phyloP scores from a whole-genome alignment of 2,888 invertebrate genomes.

The Apeira syringaria region DNA sequence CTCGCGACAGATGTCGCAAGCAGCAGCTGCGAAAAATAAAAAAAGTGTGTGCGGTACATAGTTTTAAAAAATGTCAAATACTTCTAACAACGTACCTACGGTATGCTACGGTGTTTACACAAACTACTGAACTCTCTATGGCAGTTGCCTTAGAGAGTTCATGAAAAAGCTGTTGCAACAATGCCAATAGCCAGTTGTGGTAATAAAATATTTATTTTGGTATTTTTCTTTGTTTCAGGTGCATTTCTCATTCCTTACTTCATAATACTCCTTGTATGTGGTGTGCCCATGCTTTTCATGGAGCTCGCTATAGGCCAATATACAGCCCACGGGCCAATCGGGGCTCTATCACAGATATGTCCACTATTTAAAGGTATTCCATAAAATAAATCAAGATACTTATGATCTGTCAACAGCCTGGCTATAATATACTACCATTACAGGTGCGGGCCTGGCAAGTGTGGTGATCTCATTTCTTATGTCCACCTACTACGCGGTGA shows the following conservation, averaged over 20 bases:
- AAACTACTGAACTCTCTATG: too few relatives aligned
- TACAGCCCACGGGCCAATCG: slow-evolving; percentile 95
- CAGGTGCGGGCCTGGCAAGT: slow-evolving; percentile 96
- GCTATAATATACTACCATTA: slow-evolving; percentile 36
- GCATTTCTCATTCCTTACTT: slow-evolving; percentile 98
- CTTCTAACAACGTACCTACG: too few relatives aligned
- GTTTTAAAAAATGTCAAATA: too few relatives aligned
- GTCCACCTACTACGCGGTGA: slow-evolving; percentile 97
- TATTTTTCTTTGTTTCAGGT: slow-evolving; percentile 85
- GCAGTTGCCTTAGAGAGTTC: too few relatives aligned
- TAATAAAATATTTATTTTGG: too few relatives aligned
- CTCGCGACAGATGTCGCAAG: too few relatives aligned
- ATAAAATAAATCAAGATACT: neutral
- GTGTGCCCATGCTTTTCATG: slow-evolving; percentile 96
- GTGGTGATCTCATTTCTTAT: slow-evolving; percentile 97
- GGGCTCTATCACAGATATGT: slow-evolving; percentile 95
- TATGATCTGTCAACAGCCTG: neutral
- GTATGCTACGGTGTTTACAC: too few relatives aligned
- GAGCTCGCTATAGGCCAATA: slow-evolving; percentile 96
- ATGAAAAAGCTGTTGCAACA: too few relatives aligned
- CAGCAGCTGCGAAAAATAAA: too few relatives aligned
- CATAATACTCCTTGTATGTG: slow-evolving; percentile 94
- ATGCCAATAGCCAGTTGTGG: too few relatives aligned
- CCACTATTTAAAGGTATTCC: slow-evolving; percentile 94
- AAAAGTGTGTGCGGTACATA: too few relatives aligned